phyloP scores from a whole-genome alignment of 2,888 invertebrate species.

The Embidobia sp. region DNA sequence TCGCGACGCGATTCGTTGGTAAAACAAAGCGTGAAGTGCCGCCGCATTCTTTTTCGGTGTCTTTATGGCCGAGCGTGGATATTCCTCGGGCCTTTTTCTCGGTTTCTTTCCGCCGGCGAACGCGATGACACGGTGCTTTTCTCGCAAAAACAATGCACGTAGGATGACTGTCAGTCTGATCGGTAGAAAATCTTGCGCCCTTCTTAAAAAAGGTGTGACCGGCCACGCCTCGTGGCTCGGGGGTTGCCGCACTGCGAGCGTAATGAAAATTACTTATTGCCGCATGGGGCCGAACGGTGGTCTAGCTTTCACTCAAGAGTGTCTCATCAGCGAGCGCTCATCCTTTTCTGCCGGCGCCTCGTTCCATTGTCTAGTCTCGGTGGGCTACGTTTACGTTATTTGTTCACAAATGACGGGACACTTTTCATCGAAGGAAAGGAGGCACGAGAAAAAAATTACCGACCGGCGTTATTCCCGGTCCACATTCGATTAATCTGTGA shows the following conservation, averaged over 20 bases:
- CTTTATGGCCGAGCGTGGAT: constrained; percentile 37
- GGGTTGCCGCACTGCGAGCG: constrained; percentile 65
- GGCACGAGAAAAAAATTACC: neutral
- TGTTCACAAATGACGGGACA: constrained; percentile 33
- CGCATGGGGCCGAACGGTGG: constrained; percentile 62
- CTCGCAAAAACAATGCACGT: constrained; percentile 77
- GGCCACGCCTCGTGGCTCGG: constrained; percentile 73
- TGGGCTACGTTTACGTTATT: constrained; percentile 15
- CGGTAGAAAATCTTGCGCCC: constrained; percentile 72
- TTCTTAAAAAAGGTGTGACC: constrained; percentile 77
- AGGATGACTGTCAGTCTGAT: constrained; percentile 73
- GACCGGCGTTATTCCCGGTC: constrained; percentile 6
- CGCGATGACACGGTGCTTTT: constrained; percentile 74
- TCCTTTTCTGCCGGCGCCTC: constrained; percentile 36
- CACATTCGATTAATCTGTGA: constrained; percentile 18
- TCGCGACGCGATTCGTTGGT: constrained; percentile 43
- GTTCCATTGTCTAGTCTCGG: constrained; percentile 33
- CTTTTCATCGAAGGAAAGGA: constrained; percentile 20
- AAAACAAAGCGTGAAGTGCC: constrained; percentile 54
- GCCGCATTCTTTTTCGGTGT: constrained; percentile 46
- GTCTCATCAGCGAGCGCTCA: constrained; percentile 22
- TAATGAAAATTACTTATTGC: constrained; percentile 74
- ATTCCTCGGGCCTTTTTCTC: constrained; percentile 52
- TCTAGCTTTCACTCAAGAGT: constrained; percentile 17
- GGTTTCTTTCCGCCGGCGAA: constrained; percentile 52